Evolutionary conservation across 1,140 invertebrate species (phyloP).

Genomic region (Tetramorium simillimum): DNA sequence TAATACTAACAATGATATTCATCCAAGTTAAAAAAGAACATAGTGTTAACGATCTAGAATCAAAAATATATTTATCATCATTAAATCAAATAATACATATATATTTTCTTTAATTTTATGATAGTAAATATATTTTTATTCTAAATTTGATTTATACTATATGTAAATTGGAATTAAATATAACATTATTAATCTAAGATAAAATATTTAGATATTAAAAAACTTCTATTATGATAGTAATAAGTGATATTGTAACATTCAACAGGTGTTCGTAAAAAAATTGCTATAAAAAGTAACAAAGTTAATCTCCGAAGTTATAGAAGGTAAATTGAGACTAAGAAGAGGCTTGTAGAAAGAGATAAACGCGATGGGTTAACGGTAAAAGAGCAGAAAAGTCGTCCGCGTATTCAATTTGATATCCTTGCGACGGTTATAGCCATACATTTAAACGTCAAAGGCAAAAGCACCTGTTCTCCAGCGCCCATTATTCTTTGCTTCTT

Average conservation of each 20-base stretch:
- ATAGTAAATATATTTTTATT: background rate
- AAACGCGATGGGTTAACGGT: constrained; percentile 31
- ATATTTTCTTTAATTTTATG: background rate
- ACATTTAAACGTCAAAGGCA: constrained; percentile 48
- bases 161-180: background rate
- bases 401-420: constrained; percentile 21
- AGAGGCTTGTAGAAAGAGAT: background rate
- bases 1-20: background rate
- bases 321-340: background rate
- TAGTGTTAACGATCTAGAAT: background rate
- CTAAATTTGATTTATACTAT: background rate
- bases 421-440: constrained; percentile 37
- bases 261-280: constrained; percentile 30
- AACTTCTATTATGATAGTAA: background rate
- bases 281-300: background rate
- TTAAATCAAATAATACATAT: background rate
- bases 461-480: constrained; percentile 30
- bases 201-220: background rate
- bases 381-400: constrained; percentile 50
- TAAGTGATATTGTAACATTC: background rate
- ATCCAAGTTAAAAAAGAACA: background rate
- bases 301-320: constrained; percentile 33
- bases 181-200: background rate
- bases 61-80: background rate
- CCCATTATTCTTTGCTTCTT: constrained; percentile 43